Conservation (phyloP, 2,113 vertebrate species). For the Atlantisia rogersi region DNA sequence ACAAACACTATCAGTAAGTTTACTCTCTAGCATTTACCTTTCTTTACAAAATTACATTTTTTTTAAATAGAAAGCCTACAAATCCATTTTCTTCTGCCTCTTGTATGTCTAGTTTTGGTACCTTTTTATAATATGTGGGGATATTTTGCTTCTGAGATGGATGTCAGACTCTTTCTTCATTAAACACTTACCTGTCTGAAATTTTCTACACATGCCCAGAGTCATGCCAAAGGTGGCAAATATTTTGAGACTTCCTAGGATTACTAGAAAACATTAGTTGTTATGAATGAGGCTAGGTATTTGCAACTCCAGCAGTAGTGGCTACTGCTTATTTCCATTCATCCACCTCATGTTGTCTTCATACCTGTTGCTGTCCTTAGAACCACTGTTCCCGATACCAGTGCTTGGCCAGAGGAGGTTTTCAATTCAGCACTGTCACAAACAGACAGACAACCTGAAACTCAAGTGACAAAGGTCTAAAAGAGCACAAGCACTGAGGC, state of each 20-base stretch:
- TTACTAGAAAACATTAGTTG: background rate
- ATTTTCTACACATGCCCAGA: background rate
- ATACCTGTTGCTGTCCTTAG: background rate
- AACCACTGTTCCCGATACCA: background rate
- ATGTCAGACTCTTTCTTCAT: background rate
- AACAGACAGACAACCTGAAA: background rate
- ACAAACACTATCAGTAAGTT: background rate
- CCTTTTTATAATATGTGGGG: background rate
- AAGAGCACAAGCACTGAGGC: background rate
- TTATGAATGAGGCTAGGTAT: background rate
- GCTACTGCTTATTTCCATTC: background rate
- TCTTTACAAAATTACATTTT: background rate
- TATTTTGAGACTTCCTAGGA: background rate
- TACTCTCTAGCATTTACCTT: background rate
- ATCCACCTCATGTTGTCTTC: background rate
- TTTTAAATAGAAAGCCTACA: background rate
- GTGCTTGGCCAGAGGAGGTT: background rate
- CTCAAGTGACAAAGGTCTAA: background rate
- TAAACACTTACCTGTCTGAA: background rate
- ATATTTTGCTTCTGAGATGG: background rate
- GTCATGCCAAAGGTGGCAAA: background rate
- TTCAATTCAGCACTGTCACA: background rate
- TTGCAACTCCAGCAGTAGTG: background rate
- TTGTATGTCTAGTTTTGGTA: background rate
- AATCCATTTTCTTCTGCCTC: background rate